phyloP scores from a whole-genome alignment of 2,797 vertebrate species.

The Sebastes nivosus region DNA sequence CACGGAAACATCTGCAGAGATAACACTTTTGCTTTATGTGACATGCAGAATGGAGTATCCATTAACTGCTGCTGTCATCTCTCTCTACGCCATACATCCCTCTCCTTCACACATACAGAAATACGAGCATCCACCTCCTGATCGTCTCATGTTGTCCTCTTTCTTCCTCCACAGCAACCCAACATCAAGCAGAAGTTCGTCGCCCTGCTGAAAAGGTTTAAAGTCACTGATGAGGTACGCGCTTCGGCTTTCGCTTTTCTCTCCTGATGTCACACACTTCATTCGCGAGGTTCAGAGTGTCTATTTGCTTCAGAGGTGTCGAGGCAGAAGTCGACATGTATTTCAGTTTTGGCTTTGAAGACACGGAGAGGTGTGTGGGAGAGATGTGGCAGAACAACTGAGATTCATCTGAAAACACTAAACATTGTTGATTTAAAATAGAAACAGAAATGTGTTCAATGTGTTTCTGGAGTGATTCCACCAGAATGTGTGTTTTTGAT shows the following conservation, averaged over 20 bases:
- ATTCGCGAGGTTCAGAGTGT: not conserved
- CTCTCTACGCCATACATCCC: not conserved
- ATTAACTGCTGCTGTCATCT: constrained; percentile 30
- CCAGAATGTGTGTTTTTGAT: not conserved
- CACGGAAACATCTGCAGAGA: not conserved
- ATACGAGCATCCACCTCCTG: not conserved
- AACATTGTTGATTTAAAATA: constrained; percentile 44
- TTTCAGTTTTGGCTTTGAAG: constrained; percentile 26
- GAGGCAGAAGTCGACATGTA: not conserved
- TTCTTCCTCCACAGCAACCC: constrained; percentile 83
- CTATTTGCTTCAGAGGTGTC: not conserved
- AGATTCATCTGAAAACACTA: constrained; percentile 18
- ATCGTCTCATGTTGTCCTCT: not conserved
- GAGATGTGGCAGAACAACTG: constrained; percentile 38
- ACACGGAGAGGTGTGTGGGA: constrained; percentile 21
- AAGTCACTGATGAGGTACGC: constrained; percentile 94
- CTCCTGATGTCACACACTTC: not conserved
- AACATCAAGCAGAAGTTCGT: constrained; percentile 99
- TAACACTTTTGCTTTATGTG: not conserved
- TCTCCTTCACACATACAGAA: not conserved
- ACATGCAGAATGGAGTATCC: constrained; percentile 10
- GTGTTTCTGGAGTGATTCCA: not conserved
- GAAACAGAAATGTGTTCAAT: constrained; percentile 13
- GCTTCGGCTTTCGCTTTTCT: not conserved
- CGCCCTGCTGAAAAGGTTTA: constrained; percentile 94